phyloP scores from a whole-genome alignment of 2,888 invertebrate species.

The Xestia sexstrigata region DNA sequence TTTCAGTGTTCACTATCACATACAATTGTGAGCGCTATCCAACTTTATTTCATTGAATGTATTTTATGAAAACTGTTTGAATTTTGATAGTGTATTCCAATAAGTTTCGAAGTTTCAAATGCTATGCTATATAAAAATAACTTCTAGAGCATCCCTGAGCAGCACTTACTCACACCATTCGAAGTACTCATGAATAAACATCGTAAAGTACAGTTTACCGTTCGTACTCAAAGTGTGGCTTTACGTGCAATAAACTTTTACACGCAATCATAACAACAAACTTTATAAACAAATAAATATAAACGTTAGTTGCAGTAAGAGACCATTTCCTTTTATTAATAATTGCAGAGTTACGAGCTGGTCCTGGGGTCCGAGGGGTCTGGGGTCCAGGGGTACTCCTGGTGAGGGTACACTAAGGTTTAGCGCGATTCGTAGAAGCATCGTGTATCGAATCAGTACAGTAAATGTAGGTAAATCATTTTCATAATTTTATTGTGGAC shows the following conservation, averaged over 20 bases:
- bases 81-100: not conserved
- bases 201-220: constrained; percentile 32
- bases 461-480: not conserved
- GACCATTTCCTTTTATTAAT: constrained; percentile 46
- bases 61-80: not conserved
- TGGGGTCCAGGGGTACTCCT: not conserved
- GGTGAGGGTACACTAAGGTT: constrained; percentile 6
- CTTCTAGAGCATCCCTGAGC: not conserved
- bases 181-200: constrained; percentile 42
- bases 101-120: not conserved
- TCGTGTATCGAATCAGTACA: constrained; percentile 17
- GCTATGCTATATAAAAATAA: not conserved
- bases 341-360: constrained; percentile 19
- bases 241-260: constrained; percentile 55
- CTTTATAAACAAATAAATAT: constrained; percentile 59
- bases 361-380: not conserved
- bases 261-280: constrained; percentile 49
- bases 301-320: constrained; percentile 28
- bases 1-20: not conserved
- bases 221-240: constrained; percentile 22
- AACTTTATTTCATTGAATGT: not conserved
- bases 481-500: not conserved
- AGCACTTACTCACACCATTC: constrained; percentile 14
- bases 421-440: constrained; percentile 28
- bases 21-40: not conserved